These are phyloP conservation scores for Siniperca obscura DNA, from an alignment of 2,797 vertebrate genomes.

Conservation along the genomic window DNA sequence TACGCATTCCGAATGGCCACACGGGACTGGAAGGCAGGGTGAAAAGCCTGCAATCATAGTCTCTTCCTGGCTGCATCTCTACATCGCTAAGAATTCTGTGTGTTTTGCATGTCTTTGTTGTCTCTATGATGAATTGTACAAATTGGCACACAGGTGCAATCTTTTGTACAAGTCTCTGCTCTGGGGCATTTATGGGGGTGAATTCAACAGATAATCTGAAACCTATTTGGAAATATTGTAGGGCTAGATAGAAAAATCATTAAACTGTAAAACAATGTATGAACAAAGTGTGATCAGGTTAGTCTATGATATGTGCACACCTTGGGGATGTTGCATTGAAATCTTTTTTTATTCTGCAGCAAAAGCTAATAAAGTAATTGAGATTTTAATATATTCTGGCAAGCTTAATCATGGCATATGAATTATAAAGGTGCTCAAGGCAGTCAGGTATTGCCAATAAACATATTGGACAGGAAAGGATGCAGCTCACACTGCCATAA, in stretches of 20 bases:
- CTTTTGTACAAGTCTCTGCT: neutral
- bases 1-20: neutral
- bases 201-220: slow-evolving; percentile 27
- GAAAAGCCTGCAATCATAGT: neutral
- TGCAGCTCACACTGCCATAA: slow-evolving; percentile 25
- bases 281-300: neutral
- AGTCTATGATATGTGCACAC: neutral
- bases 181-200: neutral
- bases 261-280: neutral
- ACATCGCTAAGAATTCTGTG: neutral
- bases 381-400: slow-evolving; percentile 69
- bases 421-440: slow-evolving; percentile 58
- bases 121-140: neutral
- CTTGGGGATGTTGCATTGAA: slow-evolving; percentile 14
- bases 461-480: slow-evolving; percentile 69
- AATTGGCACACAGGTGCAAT: neutral
- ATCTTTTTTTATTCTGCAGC: slow-evolving; percentile 37
- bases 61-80: neutral
- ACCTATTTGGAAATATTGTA: neutral
- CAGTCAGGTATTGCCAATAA: slow-evolving; percentile 62
- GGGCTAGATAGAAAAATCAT: slow-evolving; percentile 1
- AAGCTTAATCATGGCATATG: slow-evolving; percentile 55
- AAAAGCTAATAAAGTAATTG: slow-evolving; percentile 54
- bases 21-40: neutral
- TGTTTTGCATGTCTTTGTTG: neutral